phyloP scores from a whole-genome alignment of 2,797 vertebrate genomes.

The Acomys russatus region DNA sequence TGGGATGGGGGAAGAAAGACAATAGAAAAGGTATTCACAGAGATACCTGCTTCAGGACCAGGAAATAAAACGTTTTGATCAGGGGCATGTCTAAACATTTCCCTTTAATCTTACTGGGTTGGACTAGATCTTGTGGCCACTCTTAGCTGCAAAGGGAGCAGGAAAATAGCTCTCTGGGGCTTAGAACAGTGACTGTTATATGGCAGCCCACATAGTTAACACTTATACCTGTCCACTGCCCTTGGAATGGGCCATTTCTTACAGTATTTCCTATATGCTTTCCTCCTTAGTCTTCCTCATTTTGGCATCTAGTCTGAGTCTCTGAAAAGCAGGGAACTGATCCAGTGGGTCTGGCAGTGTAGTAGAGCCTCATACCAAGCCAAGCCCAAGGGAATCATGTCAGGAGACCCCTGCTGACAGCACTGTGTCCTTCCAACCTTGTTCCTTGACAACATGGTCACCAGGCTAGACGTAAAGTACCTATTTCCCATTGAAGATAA shows the following conservation, averaged over 20 bases:
- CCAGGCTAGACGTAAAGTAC: background rate
- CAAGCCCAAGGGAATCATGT: background rate
- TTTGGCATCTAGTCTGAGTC: background rate
- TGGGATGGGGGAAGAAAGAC: background rate
- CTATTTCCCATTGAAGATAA: background rate
- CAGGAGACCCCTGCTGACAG: background rate
- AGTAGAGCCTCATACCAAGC: background rate
- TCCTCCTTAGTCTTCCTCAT: background rate
- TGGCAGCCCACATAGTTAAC: background rate
- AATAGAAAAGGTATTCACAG: background rate
- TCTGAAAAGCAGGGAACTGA: background rate
- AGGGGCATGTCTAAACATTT: background rate
- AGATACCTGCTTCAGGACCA: background rate
- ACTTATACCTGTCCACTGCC: background rate
- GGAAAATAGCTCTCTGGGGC: background rate
- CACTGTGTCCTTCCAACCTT: background rate
- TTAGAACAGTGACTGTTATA: background rate
- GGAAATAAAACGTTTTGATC: background rate
- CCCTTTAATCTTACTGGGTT: background rate
- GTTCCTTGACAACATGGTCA: background rate
- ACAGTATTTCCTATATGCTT: background rate
- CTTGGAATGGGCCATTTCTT: background rate
- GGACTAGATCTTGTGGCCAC: background rate
- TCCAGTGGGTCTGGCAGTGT: background rate
- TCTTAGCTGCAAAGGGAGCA: slow-evolving; percentile 37